Percentiles rank a stretch among this genome's conserved stretches.
These are phyloP conservation scores for Orchestia grillus DNA, from an alignment of 1,140 invertebrate genomes.

Conservation along the genomic window DNA sequence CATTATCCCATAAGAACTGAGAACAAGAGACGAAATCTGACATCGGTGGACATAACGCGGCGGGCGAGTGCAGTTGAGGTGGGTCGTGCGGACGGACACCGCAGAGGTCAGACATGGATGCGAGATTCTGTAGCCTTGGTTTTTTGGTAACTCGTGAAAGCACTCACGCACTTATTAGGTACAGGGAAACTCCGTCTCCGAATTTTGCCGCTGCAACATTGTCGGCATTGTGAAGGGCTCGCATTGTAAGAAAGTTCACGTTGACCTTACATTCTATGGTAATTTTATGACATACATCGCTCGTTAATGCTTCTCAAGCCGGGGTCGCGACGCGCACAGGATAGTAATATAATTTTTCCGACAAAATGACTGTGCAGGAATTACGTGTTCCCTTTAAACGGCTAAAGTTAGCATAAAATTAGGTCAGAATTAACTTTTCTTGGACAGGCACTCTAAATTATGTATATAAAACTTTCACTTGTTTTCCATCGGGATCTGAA, in stretches of 20 bases:
- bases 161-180: neutral
- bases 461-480: no score
- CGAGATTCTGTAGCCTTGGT: neutral
- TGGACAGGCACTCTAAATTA: neutral
- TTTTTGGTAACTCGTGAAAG: neutral
- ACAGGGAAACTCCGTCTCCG: neutral
- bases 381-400: neutral
- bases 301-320: neutral
- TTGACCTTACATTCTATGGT: neutral
- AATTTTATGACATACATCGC: neutral
- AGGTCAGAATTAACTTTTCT: neutral
- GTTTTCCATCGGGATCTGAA: neutral
- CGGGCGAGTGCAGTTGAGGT: neutral
- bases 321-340: neutral
- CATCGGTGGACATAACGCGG: neutral
- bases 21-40: neutral
- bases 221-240: neutral
- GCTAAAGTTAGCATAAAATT: neutral
- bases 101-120: neutral
- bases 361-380: neutral
- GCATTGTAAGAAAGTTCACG: neutral
- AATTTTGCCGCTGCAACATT: neutral
- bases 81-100: neutral
- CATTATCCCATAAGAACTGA: no score
- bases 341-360: neutral